These are phyloP conservation scores for Opisthograptis luteolata DNA, from an alignment of 2,888 invertebrate genomes.

Conservation along the genomic window DNA sequence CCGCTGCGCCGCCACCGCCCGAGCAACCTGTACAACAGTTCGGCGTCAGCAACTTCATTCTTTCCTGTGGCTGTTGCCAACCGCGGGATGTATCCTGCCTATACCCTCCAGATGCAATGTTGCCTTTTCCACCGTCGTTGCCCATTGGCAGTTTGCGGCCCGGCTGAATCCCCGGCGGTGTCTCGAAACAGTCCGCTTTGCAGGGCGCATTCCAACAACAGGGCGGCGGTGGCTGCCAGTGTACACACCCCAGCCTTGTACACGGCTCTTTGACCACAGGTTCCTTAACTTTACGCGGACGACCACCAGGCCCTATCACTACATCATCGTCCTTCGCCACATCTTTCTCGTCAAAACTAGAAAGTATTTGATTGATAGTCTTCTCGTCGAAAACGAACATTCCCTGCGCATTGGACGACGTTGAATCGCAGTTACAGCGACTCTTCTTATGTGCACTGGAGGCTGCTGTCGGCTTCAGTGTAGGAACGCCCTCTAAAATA, in stretches of 20 bases:
- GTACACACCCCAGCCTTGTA: slow-evolving; percentile 67
- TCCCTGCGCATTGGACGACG: slow-evolving; percentile 39
- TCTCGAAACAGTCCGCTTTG: slow-evolving; percentile 74
- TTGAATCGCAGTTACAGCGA: slow-evolving; percentile 40
- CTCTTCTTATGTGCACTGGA: slow-evolving; percentile 34
- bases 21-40: slow-evolving; percentile 72
- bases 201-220: slow-evolving; percentile 74
- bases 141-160: slow-evolving; percentile 57
- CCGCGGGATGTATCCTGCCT: slow-evolving; percentile 4
- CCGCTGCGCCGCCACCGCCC: slow-evolving; percentile 48
- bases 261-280: slow-evolving; percentile 54
- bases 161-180: slow-evolving; percentile 59
- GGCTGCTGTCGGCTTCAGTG: slow-evolving; percentile 16
- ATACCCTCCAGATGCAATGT: slow-evolving; percentile 17
- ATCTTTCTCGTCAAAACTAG: slow-evolving; percentile 58
- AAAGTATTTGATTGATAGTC: slow-evolving; percentile 52
- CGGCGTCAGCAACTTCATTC: slow-evolving; percentile 59
- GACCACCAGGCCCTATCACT: slow-evolving; percentile 51
- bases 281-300: slow-evolving; percentile 44
- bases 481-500: slow-evolving; percentile 31
- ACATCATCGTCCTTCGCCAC: slow-evolving; percentile 38
- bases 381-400: slow-evolving; percentile 60
- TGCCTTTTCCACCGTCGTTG: slow-evolving; percentile 30
- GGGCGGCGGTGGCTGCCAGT: slow-evolving; percentile 72
- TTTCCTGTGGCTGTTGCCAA: slow-evolving; percentile 36